These are phyloP conservation scores for Lasioglossum leucozonium DNA, from an alignment of 2,888 invertebrate species.

Conservation along the genomic window DNA sequence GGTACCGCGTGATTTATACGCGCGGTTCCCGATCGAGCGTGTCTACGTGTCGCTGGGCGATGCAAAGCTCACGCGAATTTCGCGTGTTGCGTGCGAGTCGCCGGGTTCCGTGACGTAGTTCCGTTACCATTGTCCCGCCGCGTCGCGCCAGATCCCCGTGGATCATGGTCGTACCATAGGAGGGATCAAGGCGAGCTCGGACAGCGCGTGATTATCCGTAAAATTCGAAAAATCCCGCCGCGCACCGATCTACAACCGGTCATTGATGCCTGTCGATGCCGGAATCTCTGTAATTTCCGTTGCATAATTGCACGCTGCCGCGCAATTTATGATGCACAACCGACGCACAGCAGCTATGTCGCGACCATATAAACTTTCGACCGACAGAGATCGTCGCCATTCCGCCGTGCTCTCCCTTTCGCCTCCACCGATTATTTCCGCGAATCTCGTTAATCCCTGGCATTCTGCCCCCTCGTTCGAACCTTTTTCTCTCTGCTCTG, in stretches of 20 bases:
- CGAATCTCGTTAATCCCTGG: background rate
- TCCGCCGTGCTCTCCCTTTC: background rate
- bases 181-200: background rate
- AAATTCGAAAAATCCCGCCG: slow-evolving; percentile 42
- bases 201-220: slow-evolving; percentile 35
- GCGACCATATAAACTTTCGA: slow-evolving; percentile 28
- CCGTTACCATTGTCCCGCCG: slow-evolving; percentile 50
- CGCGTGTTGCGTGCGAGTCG: slow-evolving; percentile 33
- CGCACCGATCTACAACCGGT: slow-evolving; percentile 24
- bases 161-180: background rate
- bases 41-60: slow-evolving; percentile 45
- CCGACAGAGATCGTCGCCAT: background rate
- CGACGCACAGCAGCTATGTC: slow-evolving; percentile 16
- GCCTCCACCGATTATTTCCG: background rate
- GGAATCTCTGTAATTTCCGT: slow-evolving; percentile 60
- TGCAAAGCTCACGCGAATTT: slow-evolving; percentile 56
- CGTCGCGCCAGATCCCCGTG: background rate
- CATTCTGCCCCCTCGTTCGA: background rate
- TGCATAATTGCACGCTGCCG: slow-evolving; percentile 58
- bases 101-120: slow-evolving; percentile 47
- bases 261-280: slow-evolving; percentile 42
- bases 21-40: slow-evolving; percentile 43
- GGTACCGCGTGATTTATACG: slow-evolving; percentile 57
- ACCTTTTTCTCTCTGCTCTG: background rate
- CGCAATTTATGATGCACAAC: slow-evolving; percentile 48